Evolutionary conservation across 2,797 vertebrate genomes (phyloP), one percentile per base, ranked within the genome.

Genomic region (Botia kubotai): DNA sequence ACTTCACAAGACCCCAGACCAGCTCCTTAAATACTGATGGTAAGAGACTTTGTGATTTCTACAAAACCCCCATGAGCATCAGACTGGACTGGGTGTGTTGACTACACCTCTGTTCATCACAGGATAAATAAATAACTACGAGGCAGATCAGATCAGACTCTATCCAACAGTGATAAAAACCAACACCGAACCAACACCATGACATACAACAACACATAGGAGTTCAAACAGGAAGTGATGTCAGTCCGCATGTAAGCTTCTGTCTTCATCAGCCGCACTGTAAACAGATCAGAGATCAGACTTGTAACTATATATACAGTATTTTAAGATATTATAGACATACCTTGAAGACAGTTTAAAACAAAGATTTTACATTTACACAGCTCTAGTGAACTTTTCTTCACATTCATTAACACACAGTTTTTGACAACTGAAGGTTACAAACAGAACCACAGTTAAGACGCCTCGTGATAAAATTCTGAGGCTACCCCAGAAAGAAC

Each of bases 181-280:
- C 8, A 60, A 60, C 57, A 60, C 21, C 17, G 29, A 43, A 36
- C 26, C 39, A 39, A 39, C 39, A 39, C 43, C 16, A 13, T 21
- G 43, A 29, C 55, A 62, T 6, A 13, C 48, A 75, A 39, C 39
- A 39, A 6, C n/a, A 39, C 39, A 39, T 8, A 39, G 39, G 39
- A 39, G 39, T 39, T 39, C 67, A 76, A 67, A 57, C 43, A 70
- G 6, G 19, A 70, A 67, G 65, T 39, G 33, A 39, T 50, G 57
- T 60, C 21, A 60, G 5, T 60, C 11, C 14, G 52, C 39, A 11
- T 65, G 75, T 86, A 71, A 82, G 82, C 82, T 84, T 14, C 13
- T 63, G 72, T 82, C 57, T 29, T 43, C 67, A n/a, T 23, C 48
- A 11, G 16, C 10, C 11, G 53, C 57, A 16, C 81, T 85, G 65